Conservation (phyloP, 1,140 invertebrate species). For the Coptotermes formosanus region DNA sequence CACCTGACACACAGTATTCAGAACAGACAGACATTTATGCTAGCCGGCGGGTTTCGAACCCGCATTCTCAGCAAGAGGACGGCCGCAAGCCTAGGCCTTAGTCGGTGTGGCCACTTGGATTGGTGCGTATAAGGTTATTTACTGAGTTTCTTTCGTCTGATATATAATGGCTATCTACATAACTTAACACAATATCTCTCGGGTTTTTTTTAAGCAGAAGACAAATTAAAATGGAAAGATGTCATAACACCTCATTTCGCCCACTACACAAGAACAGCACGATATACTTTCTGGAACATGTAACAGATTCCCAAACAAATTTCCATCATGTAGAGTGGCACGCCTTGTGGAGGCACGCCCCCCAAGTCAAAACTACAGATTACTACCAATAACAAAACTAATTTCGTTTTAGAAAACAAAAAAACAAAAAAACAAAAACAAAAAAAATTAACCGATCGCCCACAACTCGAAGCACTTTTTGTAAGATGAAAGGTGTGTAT, state of each 20-base stretch:
- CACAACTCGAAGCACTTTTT: neutral
- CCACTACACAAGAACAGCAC: neutral
- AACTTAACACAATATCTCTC: neutral
- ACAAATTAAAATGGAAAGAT: neutral
- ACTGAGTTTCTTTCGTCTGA: too few species aligned
- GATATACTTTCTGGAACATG: neutral
- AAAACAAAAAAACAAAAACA: neutral
- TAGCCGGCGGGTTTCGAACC: too few species aligned
- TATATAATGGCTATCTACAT: neutral
- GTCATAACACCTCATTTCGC: too few species aligned
- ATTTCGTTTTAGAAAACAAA: neutral
- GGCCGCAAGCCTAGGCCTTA: too few species aligned
- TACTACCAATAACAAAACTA: slow-evolving; percentile 4
- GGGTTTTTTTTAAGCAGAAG: neutral
- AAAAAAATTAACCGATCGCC: neutral
- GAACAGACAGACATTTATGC: too few species aligned
- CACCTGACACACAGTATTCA: too few species aligned
- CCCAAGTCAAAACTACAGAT: neutral
- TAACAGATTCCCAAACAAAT: neutral
- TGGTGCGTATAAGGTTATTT: too few species aligned
- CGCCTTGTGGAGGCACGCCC: neutral
- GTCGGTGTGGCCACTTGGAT: too few species aligned
- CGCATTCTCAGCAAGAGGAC: too few species aligned
- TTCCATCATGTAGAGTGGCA: neutral
- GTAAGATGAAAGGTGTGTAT: neutral